Conservation (phyloP, 2,113 vertebrate species). For the Hippocampus barbouri region DNA sequence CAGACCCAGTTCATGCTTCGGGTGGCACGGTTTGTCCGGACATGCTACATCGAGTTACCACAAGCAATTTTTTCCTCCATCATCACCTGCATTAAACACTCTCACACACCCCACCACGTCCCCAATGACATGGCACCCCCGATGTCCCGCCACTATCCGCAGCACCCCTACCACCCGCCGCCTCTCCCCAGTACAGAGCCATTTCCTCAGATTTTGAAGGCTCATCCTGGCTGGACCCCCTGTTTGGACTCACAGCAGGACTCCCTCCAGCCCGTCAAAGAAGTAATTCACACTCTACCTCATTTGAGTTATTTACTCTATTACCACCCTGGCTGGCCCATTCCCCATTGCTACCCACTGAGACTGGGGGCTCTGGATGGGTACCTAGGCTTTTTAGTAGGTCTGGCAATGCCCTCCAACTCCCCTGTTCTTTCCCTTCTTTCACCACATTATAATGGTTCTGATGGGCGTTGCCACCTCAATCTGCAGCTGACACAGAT, state of each 20-base stretch:
- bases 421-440: constrained; percentile 1
- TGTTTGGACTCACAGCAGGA: constrained; percentile 62
- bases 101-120: constrained; percentile 53
- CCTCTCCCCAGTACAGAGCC: constrained; percentile 44
- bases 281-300: constrained; percentile 73
- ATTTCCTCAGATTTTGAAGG: constrained; percentile 52
- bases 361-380: constrained; percentile 54
- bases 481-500: constrained; percentile 61
- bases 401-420: constrained; percentile 55
- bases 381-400: constrained; percentile 39
- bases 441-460: constrained; percentile 46
- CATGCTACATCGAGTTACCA: constrained; percentile 40
- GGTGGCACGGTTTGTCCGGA: constrained; percentile 35
- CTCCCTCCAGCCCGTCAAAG: constrained; percentile 65
- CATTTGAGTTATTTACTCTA: constrained; percentile 76
- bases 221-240: constrained; percentile 60
- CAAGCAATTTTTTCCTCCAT: constrained; percentile 48
- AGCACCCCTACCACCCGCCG: constrained; percentile 15
- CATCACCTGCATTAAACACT: constrained; percentile 68
- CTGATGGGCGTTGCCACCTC: constrained; percentile 55
- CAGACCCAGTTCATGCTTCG: constrained; percentile 31
- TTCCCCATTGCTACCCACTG: constrained; percentile 62
- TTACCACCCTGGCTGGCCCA: constrained; percentile 63
- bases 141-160: not conserved
- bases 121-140: constrained; percentile 46